Conservation (phyloP, 2,797 vertebrate genomes). For the Eidolon dupreanum region DNA sequence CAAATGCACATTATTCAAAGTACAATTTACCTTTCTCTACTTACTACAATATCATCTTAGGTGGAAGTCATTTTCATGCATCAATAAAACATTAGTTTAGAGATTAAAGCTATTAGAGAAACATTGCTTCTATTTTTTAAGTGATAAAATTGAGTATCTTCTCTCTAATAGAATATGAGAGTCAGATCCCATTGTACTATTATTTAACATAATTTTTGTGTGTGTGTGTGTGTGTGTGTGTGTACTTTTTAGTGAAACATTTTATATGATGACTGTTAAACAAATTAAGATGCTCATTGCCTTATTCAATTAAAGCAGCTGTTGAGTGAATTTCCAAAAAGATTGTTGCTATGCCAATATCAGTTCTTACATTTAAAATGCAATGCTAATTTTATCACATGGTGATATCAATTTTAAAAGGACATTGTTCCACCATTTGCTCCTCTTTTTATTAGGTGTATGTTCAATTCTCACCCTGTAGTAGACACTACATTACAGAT, state of each 20-base stretch:
- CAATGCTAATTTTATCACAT: conserved; percentile 12
- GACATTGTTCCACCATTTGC: not conserved
- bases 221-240: not conserved
- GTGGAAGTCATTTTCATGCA: not conserved
- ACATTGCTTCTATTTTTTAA: not conserved
- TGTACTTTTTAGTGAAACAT: not conserved
- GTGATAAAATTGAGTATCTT: not conserved
- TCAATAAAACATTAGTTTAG: not conserved
- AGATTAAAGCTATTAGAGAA: not conserved
- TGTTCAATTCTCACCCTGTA: not conserved
- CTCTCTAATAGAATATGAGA: not conserved
- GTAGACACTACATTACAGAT: not conserved
- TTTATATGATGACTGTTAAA: not conserved
- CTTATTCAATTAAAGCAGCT: conserved; percentile 52
- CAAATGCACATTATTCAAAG: not conserved
- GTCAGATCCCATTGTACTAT: not conserved
- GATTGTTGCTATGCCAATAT: conserved; percentile 26
- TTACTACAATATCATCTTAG: not conserved
- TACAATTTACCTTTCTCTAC: not conserved
- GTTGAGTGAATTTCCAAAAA: conserved; percentile 37
- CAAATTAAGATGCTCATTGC: conserved; percentile 8
- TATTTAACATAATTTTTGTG: not conserved
- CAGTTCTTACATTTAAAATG: conserved; percentile 28
- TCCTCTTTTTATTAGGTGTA: not conserved
- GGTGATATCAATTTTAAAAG: conserved; percentile 24